These are phyloP conservation scores for Astreopora myriophthalma DNA, from an alignment of 64 coral and sea anemone species.

Conservation along the genomic window DNA sequence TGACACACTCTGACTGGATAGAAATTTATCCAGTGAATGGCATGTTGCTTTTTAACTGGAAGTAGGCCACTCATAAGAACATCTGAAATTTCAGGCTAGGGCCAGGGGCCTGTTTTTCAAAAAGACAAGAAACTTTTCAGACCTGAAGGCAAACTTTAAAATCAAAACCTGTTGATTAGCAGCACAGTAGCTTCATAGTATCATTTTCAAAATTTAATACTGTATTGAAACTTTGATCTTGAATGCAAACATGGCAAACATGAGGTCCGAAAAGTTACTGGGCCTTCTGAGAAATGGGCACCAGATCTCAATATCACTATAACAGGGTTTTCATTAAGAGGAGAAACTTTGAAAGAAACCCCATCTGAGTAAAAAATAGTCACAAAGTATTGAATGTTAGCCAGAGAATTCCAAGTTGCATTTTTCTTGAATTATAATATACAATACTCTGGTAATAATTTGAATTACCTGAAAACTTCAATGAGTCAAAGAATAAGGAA, in stretches of 20 bases:
- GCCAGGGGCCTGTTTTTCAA: neutral
- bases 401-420: neutral
- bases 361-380: neutral
- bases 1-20: neutral
- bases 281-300: neutral
- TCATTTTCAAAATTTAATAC: neutral
- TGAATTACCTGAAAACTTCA: neutral
- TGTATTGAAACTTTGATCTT: slow-evolving; percentile 10
- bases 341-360: neutral
- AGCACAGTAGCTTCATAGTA: neutral
- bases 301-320: slow-evolving; percentile 9
- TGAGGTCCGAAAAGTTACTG: neutral
- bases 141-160: slow-evolving; percentile 7
- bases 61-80: slow-evolving; percentile 1
- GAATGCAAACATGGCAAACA: neutral
- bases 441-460: slow-evolving; percentile 1
- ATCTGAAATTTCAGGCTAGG: slow-evolving; percentile 3
- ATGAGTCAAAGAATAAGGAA: neutral
- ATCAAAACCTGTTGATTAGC: slow-evolving; percentile 13
- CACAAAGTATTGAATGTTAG: neutral
- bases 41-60: neutral
- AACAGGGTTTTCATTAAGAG: neutral
- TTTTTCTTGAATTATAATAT: neutral
- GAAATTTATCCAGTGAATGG: neutral
- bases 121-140: neutral